Base-by-base conservation (phyloP, 2,797 vertebrate genomes). In the Lates japonicus region DNA sequence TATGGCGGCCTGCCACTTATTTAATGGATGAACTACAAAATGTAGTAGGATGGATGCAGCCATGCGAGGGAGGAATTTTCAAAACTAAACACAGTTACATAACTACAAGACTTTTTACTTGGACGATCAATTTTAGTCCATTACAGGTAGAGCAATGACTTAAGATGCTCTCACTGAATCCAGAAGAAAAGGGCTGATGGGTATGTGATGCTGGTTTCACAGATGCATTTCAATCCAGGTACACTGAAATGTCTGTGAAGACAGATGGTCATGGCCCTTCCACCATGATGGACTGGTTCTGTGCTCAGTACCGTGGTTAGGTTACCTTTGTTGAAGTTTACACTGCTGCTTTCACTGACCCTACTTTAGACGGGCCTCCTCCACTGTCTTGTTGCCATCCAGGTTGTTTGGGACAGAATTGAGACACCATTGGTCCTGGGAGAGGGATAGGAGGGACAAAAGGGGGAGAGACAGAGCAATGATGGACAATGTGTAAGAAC, bases 291-390 rank as follows among this genome's bases (percentile, higher is more conserved):
- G 96, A 84, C 87, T 46, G 75, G 84, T 69, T 83, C 88, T 90
- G 65, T 88, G 89, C 92, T 90, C 90, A 91, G 91, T 85, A 87
- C 88, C 89, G 74, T 52, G 80, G 75, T 81, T 74, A 76, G 81
- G 82, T 95, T 97, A 98, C 97, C 96, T 97, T 97, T 98, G 95
- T 97, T 98, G 91, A 98, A 97, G 94, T 98, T 97, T 93, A 98
- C 97, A 2, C 96, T 97, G 93, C 96, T 98, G 94, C 97, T 96
- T 95, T 98, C 97, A 95, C 98, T 98, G 95, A 97, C 97, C 90
- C 97, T 85, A 74, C 93, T 93, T 96, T 96, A 82, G 95, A 95
- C 67, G 93, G 93, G 95, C 94, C 97, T 97, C 86, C 95, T 98
- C 97, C 84, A 93, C 91, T 37, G 95, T 85, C 91, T 97, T 98